Conservation (phyloP, 2,113 vertebrate genomes). For the Cygnus atratus region DNA sequence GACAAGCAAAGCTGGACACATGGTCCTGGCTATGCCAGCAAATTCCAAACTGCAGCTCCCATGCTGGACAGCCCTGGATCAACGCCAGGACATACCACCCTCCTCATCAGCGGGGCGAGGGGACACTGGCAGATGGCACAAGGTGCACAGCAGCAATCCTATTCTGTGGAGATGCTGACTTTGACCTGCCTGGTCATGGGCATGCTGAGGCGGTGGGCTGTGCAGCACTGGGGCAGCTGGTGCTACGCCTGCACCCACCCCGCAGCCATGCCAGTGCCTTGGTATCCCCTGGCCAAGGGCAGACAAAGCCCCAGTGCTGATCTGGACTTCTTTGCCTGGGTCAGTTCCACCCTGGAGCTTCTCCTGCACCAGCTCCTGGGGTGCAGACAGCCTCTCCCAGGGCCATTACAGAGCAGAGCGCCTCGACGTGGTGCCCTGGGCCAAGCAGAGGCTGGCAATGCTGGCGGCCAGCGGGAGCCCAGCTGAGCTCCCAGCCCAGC, state of each 20-base stretch:
- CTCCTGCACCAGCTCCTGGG: background rate
- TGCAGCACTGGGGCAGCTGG: accelerated
- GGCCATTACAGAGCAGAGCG: background rate
- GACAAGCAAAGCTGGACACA: background rate
- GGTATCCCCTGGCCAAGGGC: background rate
- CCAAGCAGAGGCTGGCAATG: background rate
- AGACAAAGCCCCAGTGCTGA: background rate
- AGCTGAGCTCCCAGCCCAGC: background rate
- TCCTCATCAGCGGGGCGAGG: background rate
- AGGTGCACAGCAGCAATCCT: accelerated
- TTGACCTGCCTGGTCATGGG: background rate
- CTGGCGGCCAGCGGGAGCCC: background rate
- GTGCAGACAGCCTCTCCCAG: background rate
- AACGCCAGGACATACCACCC: background rate
- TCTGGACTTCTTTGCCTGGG: background rate
- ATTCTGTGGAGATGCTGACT: background rate
- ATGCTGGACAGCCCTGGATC: background rate
- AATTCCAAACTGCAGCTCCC: background rate
- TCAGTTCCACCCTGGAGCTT: background rate
- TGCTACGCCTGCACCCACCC: accelerated
- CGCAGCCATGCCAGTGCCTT: background rate
- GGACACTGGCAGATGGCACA: background rate
- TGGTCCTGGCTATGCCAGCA: background rate
- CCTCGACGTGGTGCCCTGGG: background rate
- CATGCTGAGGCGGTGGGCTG: background rate